Evolutionary conservation across 2,113 vertebrate species (phyloP), one percentile per base, ranked within the genome.

Genomic region (Climacteris rufus): DNA sequence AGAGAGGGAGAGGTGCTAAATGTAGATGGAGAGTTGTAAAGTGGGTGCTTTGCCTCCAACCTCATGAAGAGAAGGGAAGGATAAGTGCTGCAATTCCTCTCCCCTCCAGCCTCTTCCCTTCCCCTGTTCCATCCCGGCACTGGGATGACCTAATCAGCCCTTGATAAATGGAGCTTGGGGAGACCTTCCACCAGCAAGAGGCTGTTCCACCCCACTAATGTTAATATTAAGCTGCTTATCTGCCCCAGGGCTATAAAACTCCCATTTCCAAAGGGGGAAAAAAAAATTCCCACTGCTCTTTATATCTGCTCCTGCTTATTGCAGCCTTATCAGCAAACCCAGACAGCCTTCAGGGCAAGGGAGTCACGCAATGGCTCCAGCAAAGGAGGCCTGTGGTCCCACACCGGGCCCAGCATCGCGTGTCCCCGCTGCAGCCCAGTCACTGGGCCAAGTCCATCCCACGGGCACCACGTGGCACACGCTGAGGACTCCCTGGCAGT

Each of bases 211-310:
- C n/a, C 52, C 65, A 3, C 15, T 28, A 65, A 75, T 24, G 72
- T 92, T 89, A 89, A 82, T 35, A 95, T 82, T 82, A 79, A 89
- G 87, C 74, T 33, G 13, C 81, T 95, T 96, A 96, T 95, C 96
- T 93, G 65, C 57, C 83, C 57, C 0, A 0, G 52, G 28, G 69
- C 53, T 78, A 15, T 96, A 94, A 96, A 97, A 44, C 57, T 19
- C n/a, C 78, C 72, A 12, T 69, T 40, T 87, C 65, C 44, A 52
- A 28, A 49, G 39, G 37, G n/a, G 5, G 44, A 6, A 13, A 69
- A 13, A 69, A 56, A 30, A 7, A 1, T 10, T 13, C 42, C 50
- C 10, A 3, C 68, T 44, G 56, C 63, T 45, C 47, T 50, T 93
- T 63, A 7, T 84, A 63, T n/a, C 80, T 84, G 39, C 54, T 17